Evolutionary conservation across 1,140 invertebrate species (phyloP).

Genomic region (Bombus waltoni): DNA sequence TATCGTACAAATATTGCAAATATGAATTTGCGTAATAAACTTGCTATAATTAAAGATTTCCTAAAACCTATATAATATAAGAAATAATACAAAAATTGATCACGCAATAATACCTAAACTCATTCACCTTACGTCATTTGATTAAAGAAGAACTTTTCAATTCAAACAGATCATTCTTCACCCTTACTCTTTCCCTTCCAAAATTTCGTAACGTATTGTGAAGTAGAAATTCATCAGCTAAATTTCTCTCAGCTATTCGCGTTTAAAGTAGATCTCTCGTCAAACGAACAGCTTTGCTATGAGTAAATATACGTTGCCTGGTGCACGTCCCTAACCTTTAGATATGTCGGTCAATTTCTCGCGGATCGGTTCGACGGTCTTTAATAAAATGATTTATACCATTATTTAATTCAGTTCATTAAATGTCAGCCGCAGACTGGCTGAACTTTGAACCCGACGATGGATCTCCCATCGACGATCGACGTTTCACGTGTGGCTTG

Average conservation of each 20-base stretch:
- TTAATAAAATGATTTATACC: constrained; percentile 59
- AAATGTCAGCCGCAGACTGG: constrained; percentile 23
- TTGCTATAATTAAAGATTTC: neutral
- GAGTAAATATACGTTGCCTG: neutral
- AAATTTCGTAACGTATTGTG: neutral
- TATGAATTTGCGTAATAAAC: neutral
- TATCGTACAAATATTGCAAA: no score
- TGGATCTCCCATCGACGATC: neutral
- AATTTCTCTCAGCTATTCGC: neutral
- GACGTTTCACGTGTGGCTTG: constrained; percentile 26
- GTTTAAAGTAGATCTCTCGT: neutral
- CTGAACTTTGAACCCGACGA: constrained; percentile 32
- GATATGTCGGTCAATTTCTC: constrained; percentile 40
- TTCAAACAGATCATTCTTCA: neutral
- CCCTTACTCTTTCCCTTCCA: no score
- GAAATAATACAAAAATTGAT: neutral
- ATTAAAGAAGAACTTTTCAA: neutral
- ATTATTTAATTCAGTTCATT: constrained; percentile 56
- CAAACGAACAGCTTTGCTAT: neutral
- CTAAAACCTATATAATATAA: neutral
- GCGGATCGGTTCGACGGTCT: constrained; percentile 10
- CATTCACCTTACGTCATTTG: neutral
- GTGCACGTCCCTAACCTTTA: constrained; percentile 19
- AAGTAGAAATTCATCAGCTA: neutral
- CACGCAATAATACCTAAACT: neutral